Conservation (phyloP, 2,797 vertebrate genomes). For the Hirundo rustica region DNA sequence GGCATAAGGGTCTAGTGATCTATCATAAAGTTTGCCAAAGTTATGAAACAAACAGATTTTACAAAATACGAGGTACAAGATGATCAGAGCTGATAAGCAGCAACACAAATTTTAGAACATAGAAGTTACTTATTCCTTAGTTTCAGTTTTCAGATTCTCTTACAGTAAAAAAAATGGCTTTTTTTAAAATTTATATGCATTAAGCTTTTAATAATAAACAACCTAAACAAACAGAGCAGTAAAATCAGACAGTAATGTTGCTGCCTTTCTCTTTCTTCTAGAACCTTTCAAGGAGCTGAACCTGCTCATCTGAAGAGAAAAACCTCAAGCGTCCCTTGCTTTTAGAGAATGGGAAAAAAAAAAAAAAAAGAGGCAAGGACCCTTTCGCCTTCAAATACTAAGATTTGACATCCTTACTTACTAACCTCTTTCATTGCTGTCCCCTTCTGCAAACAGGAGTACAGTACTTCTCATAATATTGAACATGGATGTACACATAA, state of each 20-base stretch:
- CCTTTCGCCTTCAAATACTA: not conserved
- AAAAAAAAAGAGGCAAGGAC: not conserved
- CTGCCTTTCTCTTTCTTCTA: not conserved
- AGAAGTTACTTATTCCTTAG: not conserved
- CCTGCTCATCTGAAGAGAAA: not conserved
- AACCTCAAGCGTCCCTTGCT: not conserved
- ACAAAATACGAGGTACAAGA: not conserved
- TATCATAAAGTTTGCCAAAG: not conserved
- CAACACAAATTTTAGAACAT: not conserved
- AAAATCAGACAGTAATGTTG: not conserved
- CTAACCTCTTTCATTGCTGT: not conserved
- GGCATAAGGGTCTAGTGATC: not conserved
- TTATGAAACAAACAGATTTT: not conserved
- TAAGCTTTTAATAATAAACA: not conserved
- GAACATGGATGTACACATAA: not conserved
- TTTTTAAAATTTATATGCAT: not conserved
- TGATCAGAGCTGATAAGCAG: not conserved
- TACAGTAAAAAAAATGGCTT: accelerated
- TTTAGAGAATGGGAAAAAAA: not conserved
- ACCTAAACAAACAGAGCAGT: not conserved
- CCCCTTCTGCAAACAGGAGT: not conserved
- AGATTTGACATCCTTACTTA: not conserved
- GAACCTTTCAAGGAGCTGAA: not conserved
- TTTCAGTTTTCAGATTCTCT: not conserved
- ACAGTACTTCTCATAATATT: not conserved